Conservation (phyloP, 1,140 invertebrate species). For the Phymastichus coffea region DNA sequence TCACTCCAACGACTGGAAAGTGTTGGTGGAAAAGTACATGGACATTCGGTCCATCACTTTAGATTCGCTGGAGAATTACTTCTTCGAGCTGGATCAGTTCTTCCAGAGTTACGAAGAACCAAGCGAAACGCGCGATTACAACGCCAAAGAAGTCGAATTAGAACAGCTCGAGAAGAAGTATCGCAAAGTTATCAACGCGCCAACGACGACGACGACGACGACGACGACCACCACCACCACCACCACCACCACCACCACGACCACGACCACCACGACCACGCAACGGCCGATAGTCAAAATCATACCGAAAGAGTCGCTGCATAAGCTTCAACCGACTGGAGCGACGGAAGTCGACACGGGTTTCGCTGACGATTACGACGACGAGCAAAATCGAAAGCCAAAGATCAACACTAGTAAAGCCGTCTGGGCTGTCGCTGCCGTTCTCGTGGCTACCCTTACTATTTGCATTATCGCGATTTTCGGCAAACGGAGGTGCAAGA, state of each 20-base stretch:
- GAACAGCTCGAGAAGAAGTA: slow-evolving; percentile 32
- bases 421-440: slow-evolving; percentile 44
- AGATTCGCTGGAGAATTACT: slow-evolving; percentile 36
- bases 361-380: not conserved
- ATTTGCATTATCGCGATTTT: slow-evolving; percentile 50
- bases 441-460: slow-evolving; percentile 41
- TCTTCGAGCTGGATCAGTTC: slow-evolving; percentile 40
- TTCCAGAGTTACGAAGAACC: slow-evolving; percentile 35
- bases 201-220: slow-evolving; percentile 33
- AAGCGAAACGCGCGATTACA: slow-evolving; percentile 23
- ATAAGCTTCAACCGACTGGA: not conserved
- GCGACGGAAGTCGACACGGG: not conserved
- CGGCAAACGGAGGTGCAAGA: slow-evolving; percentile 43
- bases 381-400: slow-evolving; percentile 22
- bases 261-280: not conserved
- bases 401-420: slow-evolving; percentile 44
- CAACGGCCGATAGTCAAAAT: not conserved
- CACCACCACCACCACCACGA: slow-evolving; percentile 3
- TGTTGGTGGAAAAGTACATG: slow-evolving; percentile 33
- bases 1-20: slow-evolving; percentile 36
- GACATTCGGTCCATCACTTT: slow-evolving; percentile 34
- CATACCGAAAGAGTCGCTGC: not conserved
- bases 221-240: slow-evolving; percentile 32
- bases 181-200: slow-evolving; percentile 30
- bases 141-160: slow-evolving; percentile 33